These are phyloP conservation scores for Drosophila emarginata DNA, from an alignment of 2,888 invertebrate species.

Conservation along the genomic window DNA sequence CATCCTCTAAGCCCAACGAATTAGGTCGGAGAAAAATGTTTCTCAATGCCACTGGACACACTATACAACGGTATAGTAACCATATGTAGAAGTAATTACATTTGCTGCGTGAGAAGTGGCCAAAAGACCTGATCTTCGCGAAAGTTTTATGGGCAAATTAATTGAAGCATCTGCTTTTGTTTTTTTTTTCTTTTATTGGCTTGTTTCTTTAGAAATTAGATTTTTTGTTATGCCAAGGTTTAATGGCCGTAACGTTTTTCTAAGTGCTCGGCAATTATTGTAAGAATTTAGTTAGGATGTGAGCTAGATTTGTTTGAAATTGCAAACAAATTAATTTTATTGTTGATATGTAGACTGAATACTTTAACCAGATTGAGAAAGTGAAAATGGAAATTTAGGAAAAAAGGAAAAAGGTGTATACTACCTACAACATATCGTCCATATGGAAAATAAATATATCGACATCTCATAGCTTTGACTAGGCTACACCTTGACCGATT, in stretches of 20 bases:
- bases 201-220: constrained; percentile 55
- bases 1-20: constrained; percentile 30
- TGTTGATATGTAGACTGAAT: neutral
- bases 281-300: constrained; percentile 24
- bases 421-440: too few relatives aligned
- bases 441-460: too few relatives aligned
- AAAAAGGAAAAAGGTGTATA: too few relatives aligned
- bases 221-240: constrained; percentile 43
- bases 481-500: too few relatives aligned
- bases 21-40: constrained; percentile 47
- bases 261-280: constrained; percentile 39
- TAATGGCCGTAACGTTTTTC: constrained; percentile 64
- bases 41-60: constrained; percentile 56
- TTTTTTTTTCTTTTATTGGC: constrained; percentile 34
- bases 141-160: constrained; percentile 70
- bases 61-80: neutral
- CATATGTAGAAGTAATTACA: constrained; percentile 14
- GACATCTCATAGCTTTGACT: too few relatives aligned
- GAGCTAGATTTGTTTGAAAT: constrained; percentile 29
- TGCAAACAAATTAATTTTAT: constrained; percentile 29
- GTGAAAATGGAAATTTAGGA: constrained; percentile 35
- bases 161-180: constrained; percentile 50
- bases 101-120: constrained; percentile 46
- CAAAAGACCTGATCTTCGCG: constrained; percentile 49
- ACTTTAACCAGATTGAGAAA: constrained; percentile 6